Base-by-base conservation (phyloP, 2,113 vertebrate genomes). In the Myotis yumanensis region DNA sequence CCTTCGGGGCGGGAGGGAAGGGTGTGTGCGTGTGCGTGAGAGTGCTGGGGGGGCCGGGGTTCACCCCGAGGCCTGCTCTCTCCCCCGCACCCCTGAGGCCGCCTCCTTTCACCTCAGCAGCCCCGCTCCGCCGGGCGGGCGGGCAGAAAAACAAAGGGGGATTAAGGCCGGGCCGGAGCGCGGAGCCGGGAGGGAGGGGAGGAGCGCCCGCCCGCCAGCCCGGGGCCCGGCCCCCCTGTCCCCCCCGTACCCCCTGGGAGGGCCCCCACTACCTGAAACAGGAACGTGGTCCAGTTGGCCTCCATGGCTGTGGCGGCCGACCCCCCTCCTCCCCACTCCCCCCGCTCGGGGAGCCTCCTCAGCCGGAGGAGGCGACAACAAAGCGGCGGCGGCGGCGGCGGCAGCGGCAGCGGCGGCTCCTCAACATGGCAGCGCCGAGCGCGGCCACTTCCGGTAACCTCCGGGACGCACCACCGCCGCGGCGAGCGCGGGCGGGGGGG, bases 371-470 rank as follows among this genome's bases (percentile, higher is more conserved):
- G 97, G 97, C 96, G 97, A 97, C 96, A 97, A 97, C 97, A 97
- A 97, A 97, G 96, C 97, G 96, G 97, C 97, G 97, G 96, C 97
- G 97, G 96, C 97, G 97, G 97, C 97, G 95, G 97, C 97, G 96
- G 96, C 97, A 96, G 94, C 97, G 95, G 97, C 97, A 91, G 96
- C 97, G 95, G 97, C 97, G 97, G 97, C 97, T 97, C 97, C 97
- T 97, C 97, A 97, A 97, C 97, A 97, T 97, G 97, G 97, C 97
- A 97, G 97, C 97, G 97, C 97, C 93, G 96, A 97, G 97, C 96
- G 96, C 97, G 97, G 97, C 97, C 97, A 97, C 97, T 97, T 97
- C 97, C 97, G 96, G 97, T 97, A 97, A 97, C 97, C 97, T 97
- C 97, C 97, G 97, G 97, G 97, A 97, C 97, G 97, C 97, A 97